Conservation (phyloP, 2,888 invertebrate species). For the Psylliodes chrysocephalus region DNA sequence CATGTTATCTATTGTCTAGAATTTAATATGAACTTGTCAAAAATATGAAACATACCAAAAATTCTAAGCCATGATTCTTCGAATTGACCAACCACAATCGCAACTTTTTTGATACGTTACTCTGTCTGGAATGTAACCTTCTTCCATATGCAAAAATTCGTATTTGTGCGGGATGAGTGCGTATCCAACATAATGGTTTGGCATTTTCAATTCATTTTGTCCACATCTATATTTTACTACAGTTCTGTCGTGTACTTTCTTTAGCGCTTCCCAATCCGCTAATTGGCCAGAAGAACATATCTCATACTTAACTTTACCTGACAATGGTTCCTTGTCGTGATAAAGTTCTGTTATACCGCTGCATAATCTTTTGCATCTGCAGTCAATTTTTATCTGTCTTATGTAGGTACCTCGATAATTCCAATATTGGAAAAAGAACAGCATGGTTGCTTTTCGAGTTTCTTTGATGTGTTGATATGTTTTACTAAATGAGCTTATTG, state of each 20-base stretch:
- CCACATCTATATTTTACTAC: slow-evolving; percentile 52
- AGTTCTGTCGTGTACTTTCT: slow-evolving; percentile 63
- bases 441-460: slow-evolving; percentile 63
- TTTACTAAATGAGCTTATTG: slow-evolving; percentile 63
- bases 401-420: slow-evolving; percentile 47
- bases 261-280: slow-evolving; percentile 64
- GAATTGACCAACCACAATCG: slow-evolving; percentile 51
- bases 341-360: slow-evolving; percentile 56
- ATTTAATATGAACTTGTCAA: too few relatives aligned
- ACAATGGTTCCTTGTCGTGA: slow-evolving; percentile 64
- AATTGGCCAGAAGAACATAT: slow-evolving; percentile 64
- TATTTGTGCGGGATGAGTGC: slow-evolving; percentile 63
- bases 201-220: slow-evolving; percentile 54
- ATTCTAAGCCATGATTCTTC: slow-evolving; percentile 53
- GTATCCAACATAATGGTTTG: slow-evolving; percentile 64
- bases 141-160: slow-evolving; percentile 65
- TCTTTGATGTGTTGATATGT: slow-evolving; percentile 64
- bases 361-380: slow-evolving; percentile 58
- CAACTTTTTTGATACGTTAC: slow-evolving; percentile 58
- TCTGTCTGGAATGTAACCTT: slow-evolving; percentile 64
- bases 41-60: too few relatives aligned
- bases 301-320: slow-evolving; percentile 61
- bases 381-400: slow-evolving; percentile 64
- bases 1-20: too few relatives aligned
- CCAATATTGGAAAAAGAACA: slow-evolving; percentile 63